Base-by-base conservation (phyloP, 2,113 vertebrate species). In the Trematomus loennbergii region DNA sequence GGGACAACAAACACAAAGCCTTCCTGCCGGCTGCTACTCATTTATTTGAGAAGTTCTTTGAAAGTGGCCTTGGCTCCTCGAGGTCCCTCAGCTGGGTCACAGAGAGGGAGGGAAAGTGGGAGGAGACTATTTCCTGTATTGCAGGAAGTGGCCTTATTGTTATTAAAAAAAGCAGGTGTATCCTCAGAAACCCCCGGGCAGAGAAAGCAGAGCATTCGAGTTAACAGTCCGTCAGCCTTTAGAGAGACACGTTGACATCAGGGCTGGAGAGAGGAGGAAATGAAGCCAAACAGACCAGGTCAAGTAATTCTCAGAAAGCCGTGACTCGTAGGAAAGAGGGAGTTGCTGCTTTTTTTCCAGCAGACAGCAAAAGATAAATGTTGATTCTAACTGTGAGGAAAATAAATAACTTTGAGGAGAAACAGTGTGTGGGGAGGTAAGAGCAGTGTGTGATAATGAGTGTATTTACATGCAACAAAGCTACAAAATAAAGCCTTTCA, bases 101-200 rank as follows among this genome's bases (percentile, higher is more conserved):
- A 80, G 29, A 84, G 25, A 75, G 50, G 76, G 63, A 81, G 79
- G 33, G 72, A 85, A 82, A 17, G 36, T 77, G 84, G 82, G 89
- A 91, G 91, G 89, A 84, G 87, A 75, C 70, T 0, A 52, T 79
- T 95, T 96, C 94, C 94, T 94, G 93, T 79, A 81, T 82, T 79
- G 66, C 83, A 94, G 94, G 95, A 95, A 93, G 85, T 88, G 33
- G 75, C 79, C 17, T 87, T 71, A 93, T 95, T 95, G 94, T 95
- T 94, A 88, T 93, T 87, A 83, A 81, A 89, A 89, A 92, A 83
- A 72, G 78, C 91, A 94, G 94, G 92, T 94, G 94, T 88, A 93
- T 95, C 94, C 94, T 94, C 69, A 54, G 79, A 88, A 90, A 80
- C 63, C 40, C 40, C 55, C 22, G 18, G 70, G n/a, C 59, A 52